Evolutionary conservation across 2,888 invertebrate species (phyloP).

Genomic region (Pollenia labialis): DNA sequence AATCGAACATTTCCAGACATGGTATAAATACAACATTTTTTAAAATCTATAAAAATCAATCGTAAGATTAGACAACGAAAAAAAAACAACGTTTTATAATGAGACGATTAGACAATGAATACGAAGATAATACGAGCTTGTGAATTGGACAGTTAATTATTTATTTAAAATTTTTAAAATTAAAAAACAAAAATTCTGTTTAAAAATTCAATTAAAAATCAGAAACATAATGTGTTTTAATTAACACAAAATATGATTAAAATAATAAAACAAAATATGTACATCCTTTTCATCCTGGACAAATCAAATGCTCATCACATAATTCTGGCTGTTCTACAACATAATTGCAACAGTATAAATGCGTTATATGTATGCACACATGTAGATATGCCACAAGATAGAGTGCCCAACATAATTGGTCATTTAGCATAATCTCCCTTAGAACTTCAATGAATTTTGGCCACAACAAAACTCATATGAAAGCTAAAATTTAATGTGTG

Average conservation of each 20-base stretch:
- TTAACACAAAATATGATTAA: conserved; percentile 29
- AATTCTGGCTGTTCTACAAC: conserved; percentile 25
- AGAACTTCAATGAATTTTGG: neutral
- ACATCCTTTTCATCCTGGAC: neutral
- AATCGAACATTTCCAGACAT: too few species aligned
- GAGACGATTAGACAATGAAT: too few species aligned
- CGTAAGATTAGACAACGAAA: too few species aligned
- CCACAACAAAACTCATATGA: conserved; percentile 16
- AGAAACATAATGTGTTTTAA: conserved; percentile 49
- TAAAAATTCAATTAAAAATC: conserved; percentile 57
- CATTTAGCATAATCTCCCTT: conserved; percentile 34
- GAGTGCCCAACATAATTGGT: conserved; percentile 48
- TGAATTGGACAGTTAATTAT: neutral
- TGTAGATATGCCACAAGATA: neutral
- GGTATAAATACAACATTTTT: too few species aligned
- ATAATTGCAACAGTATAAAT: conserved; percentile 48
- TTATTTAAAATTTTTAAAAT: neutral
- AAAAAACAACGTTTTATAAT: too few species aligned
- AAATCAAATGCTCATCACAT: neutral
- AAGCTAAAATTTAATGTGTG: neutral
- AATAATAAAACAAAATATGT: neutral
- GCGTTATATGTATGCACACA: neutral
- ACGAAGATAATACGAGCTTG: too few species aligned
- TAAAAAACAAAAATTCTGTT: conserved; percentile 23
- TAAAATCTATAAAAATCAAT: too few species aligned